Evolutionary conservation across 2,797 vertebrate genomes (phyloP).

Genomic region (Fistularia commersonii): DNA sequence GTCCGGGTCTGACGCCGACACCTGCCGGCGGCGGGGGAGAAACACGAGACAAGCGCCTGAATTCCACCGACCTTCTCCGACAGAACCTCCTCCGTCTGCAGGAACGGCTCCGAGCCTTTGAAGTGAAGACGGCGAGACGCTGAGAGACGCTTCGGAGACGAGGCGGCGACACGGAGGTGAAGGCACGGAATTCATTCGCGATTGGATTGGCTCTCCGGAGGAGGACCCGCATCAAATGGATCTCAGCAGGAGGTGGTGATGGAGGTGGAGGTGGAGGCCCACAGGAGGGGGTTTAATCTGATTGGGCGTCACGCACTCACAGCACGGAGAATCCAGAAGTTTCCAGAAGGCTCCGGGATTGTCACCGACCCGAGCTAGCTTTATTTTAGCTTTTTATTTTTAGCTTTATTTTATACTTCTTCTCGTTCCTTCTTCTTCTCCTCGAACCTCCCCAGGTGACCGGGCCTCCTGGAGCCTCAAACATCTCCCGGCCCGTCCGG

Average conservation of each 20-base stretch:
- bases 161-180: constrained; percentile 45
- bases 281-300: constrained; percentile 53
- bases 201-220: constrained; percentile 18
- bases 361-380: too few species aligned
- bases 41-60: neutral
- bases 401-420: too few species aligned
- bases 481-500: too few species aligned
- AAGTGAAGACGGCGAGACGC: too few species aligned
- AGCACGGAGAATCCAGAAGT: constrained; percentile 15
- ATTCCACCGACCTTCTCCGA: neutral
- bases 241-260: constrained; percentile 41
- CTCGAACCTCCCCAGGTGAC: too few species aligned
- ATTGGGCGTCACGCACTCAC: constrained; percentile 47
- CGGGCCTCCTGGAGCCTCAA: too few species aligned
- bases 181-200: constrained; percentile 35
- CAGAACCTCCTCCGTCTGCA: neutral
- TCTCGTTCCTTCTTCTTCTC: too few species aligned
- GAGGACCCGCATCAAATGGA: constrained; percentile 55
- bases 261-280: constrained; percentile 30
- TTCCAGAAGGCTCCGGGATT: too few species aligned
- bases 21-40: constrained; percentile 65
- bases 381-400: too few species aligned
- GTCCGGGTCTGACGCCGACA: constrained; percentile 87
- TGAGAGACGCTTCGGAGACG: too few species aligned
- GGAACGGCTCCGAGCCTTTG: too few species aligned